Evolutionary conservation across 2,113 vertebrate species (phyloP).

Genomic region (Osmerus eperlanus): DNA sequence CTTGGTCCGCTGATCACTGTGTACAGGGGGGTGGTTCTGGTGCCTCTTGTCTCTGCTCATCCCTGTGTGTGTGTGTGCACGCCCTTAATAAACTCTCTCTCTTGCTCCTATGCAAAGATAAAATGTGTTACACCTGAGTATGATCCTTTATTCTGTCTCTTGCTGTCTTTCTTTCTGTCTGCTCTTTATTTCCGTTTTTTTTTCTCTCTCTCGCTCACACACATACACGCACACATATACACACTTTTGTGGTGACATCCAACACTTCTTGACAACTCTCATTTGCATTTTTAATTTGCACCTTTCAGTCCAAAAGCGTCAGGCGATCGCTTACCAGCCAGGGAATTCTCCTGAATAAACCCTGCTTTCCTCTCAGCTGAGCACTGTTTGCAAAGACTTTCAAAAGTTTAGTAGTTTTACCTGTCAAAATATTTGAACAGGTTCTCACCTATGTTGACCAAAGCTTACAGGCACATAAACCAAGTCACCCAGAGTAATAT

Average conservation of each 20-base stretch:
- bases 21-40: neutral
- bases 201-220: neutral
- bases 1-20: constrained; percentile 11
- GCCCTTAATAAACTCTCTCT: neutral
- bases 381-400: neutral
- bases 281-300: constrained; percentile 62
- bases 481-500: constrained; percentile 16
- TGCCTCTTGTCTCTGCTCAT: neutral
- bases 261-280: constrained; percentile 21
- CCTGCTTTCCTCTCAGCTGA: neutral
- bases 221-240: neutral
- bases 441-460: constrained; percentile 35
- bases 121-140: too few relatives aligned
- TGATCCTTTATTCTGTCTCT: neutral
- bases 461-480: constrained; percentile 29
- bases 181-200: neutral
- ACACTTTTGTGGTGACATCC: neutral
- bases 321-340: neutral
- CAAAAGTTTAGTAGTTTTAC: constrained; percentile 1
- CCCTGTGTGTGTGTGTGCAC: neutral
- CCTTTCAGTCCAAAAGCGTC: constrained; percentile 37
- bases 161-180: neutral
- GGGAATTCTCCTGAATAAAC: constrained; percentile 7
- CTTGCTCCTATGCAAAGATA: neutral
- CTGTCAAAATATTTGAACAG: constrained; percentile 35